phyloP scores from a whole-genome alignment of 2,888 invertebrate species.

The Taenaris catops region DNA sequence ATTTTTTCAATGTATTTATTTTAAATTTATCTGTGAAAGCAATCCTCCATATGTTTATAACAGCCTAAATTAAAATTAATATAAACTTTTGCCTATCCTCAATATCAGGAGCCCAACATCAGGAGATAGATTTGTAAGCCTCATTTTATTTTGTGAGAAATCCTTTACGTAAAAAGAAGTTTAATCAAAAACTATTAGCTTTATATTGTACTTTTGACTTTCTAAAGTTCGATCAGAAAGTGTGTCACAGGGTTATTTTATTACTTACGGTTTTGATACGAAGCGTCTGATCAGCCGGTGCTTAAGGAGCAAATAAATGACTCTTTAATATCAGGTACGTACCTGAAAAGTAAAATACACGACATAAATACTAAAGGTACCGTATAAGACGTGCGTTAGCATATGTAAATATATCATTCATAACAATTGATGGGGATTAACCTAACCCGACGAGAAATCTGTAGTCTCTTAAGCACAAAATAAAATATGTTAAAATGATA shows the following conservation, averaged over 20 bases:
- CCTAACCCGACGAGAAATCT: slow-evolving; percentile 11
- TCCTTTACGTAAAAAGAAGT: slow-evolving; percentile 12
- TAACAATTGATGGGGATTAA: slow-evolving; percentile 15
- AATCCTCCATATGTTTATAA: too few relatives aligned
- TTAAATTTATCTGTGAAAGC: too few relatives aligned
- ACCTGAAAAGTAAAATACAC: slow-evolving; percentile 38
- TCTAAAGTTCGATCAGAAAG: slow-evolving; percentile 21
- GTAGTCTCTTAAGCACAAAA: slow-evolving; percentile 11
- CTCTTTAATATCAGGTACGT: slow-evolving; percentile 22
- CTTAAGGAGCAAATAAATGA: slow-evolving; percentile 20
- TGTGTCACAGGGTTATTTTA: slow-evolving; percentile 23
- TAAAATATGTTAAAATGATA: slow-evolving; percentile 10
- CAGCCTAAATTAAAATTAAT: too few relatives aligned
- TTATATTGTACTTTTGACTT: slow-evolving; percentile 13
- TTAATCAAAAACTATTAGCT: slow-evolving; percentile 4
- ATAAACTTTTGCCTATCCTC: too few relatives aligned
- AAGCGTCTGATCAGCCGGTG: slow-evolving; percentile 16
- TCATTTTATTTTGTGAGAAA: too few relatives aligned
- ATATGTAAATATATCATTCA: slow-evolving; percentile 30
- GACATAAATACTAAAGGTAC: slow-evolving; percentile 33
- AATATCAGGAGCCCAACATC: too few relatives aligned
- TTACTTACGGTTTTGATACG: slow-evolving; percentile 25
- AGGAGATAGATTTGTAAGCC: too few relatives aligned
- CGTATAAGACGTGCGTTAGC: slow-evolving; percentile 31
- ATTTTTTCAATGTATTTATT: too few relatives aligned